Conservation (phyloP, 2,797 vertebrate species). For the Protosalanx chinensis region DNA sequence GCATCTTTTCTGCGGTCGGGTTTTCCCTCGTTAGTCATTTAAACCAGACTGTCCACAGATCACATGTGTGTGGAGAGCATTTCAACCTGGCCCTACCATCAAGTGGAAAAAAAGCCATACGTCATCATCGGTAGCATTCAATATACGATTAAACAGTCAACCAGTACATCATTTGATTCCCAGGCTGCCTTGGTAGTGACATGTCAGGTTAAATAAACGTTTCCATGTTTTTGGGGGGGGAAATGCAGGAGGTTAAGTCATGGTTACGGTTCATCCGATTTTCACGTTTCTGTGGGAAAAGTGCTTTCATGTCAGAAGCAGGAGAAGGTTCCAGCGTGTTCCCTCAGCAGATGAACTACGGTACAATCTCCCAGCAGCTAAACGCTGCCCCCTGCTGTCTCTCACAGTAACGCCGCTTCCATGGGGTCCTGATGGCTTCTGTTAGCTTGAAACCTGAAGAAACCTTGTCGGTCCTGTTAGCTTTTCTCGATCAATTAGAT, state of each 20-base stretch:
- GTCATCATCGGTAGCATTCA: no score
- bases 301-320: not conserved
- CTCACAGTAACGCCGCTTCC: not conserved
- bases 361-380: conserved; percentile 29
- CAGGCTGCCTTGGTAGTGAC: no score
- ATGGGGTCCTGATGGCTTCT: not conserved
- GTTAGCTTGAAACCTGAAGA: no score
- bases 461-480: no score
- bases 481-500: no score
- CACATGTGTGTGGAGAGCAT: conserved; percentile 8
- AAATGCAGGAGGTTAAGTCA: not conserved
- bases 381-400: conserved; percentile 63
- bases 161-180: no score
- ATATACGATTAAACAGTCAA: no score
- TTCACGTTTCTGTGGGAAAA: not conserved
- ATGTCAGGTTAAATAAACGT: no score
- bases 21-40: conserved; percentile 20
- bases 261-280: not conserved
- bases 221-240: no score
- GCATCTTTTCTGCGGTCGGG: conserved; percentile 30
- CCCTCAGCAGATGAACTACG: not conserved
- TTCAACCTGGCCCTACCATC: not conserved
- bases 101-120: no score
- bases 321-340: not conserved
- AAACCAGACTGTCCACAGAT: conserved; percentile 31